Percentiles rank a stretch among this genome's conserved stretches.
Conservation (phyloP, 2,113 vertebrate genomes). For the Semnornis frantzii region DNA sequence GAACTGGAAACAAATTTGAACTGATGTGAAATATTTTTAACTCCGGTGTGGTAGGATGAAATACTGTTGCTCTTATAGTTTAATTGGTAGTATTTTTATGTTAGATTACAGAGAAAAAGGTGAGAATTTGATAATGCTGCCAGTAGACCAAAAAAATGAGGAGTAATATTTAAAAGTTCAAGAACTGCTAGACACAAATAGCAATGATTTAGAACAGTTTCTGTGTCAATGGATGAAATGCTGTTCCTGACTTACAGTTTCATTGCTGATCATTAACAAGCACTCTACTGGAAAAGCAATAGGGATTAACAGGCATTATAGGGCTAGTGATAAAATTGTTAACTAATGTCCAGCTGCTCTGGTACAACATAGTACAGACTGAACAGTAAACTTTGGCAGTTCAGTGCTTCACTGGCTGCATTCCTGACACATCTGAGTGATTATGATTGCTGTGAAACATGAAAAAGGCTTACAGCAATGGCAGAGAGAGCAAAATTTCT, state of each 20-base stretch:
- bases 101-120: background rate
- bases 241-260: background rate
- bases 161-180: background rate
- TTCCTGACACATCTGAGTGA: background rate
- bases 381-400: background rate
- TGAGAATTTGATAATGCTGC: background rate
- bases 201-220: background rate
- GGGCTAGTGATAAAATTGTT: constrained; percentile 7
- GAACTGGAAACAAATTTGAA: background rate
- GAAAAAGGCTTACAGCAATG: background rate
- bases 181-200: background rate
- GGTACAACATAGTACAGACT: background rate
- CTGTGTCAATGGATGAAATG: background rate
- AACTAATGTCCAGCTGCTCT: background rate
- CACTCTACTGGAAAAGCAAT: background rate
- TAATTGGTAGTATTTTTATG: background rate
- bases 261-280: background rate
- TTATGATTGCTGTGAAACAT: background rate
- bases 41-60: background rate
- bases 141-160: background rate
- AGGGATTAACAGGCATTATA: background rate
- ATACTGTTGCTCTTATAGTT: background rate
- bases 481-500: background rate
- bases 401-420: background rate
- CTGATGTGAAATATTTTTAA: background rate